Conservation (phyloP, 2,113 vertebrate species). For the Lagenorhynchus albirostris region DNA sequence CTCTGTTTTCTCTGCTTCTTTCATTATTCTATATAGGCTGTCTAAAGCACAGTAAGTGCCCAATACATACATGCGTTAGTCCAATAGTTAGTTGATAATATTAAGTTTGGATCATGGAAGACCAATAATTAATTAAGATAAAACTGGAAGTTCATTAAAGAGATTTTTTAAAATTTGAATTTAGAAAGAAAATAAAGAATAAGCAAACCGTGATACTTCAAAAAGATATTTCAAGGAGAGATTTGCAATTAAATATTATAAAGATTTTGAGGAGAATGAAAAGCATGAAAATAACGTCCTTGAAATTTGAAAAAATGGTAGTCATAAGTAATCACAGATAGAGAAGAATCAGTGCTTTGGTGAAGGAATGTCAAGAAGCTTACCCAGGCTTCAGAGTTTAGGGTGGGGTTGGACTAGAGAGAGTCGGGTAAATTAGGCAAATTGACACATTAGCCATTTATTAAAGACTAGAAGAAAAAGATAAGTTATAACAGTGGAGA, state of each 20-base stretch:
- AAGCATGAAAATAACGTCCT: background rate
- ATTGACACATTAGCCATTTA: background rate
- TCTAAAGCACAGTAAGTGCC: background rate
- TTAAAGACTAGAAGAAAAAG: background rate
- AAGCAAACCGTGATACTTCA: background rate
- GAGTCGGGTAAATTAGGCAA: background rate
- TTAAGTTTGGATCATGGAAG: background rate
- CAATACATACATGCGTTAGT: background rate
- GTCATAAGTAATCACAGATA: background rate
- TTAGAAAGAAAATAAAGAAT: background rate
- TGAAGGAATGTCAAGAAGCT: background rate
- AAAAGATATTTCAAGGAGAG: background rate
- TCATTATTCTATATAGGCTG: background rate
- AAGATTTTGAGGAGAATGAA: background rate
- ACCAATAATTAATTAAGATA: background rate
- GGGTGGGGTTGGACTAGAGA: fast-evolving
- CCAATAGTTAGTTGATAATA: background rate
- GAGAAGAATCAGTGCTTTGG: background rate
- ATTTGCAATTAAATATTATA: background rate
- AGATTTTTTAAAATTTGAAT: background rate
- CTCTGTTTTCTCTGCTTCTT: background rate
- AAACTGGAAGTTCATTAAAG: background rate
- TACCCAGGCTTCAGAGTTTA: background rate
- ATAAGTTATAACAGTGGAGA: background rate
- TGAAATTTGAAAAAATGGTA: background rate